Evolutionary conservation across 2,888 invertebrate genomes (phyloP), one percentile per base, ranked within the genome.

Genomic region (Subacronicta megacephala): DNA sequence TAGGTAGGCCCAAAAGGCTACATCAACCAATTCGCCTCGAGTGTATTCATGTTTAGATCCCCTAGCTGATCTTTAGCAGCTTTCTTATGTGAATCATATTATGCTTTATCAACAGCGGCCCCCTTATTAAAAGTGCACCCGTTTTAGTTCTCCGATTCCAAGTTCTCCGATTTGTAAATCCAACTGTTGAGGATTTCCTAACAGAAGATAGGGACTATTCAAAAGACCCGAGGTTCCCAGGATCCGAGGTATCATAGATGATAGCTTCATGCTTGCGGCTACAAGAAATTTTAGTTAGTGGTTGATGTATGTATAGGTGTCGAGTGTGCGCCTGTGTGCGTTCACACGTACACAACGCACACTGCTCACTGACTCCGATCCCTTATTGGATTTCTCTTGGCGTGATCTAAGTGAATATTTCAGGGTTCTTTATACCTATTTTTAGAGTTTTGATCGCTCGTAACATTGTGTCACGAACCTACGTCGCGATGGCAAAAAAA

Each of bases 301-400:
- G 53, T 55, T 45, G 41, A 6, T 40, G 56, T 52, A 50, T 58
- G 43, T 51, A 43, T 46, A 20, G 40, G 31, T 46, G 41, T 1
- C 15, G 17, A 16, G 31, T 35, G 37, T 47, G 54, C 40, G 36
- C 61, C 12, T 59, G 57, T 59, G 72, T 65, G 69, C 72, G 67
- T 72, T 67, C 63, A 63, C 1, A 55, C 44, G 68, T 44, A 42
- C 52, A 41, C 46, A 46, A 50, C 38, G 59, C 37, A 44, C 52
- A 58, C 56, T 68, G 74, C 54, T 67, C 75, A 76, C 62, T 71
- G 76, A 52, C 60, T 62, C 58, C 31, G 37, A 57, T 62, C 67
- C 75, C 58, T 71, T 71, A 75, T 70, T 65, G 62, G 66, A 72
- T 72, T 59, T 70, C 63, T 75, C 63, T 58, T 49, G 40, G 50